These are phyloP conservation scores for Falco cherrug DNA, from an alignment of 2,797 vertebrate genomes.

Conservation along the genomic window DNA sequence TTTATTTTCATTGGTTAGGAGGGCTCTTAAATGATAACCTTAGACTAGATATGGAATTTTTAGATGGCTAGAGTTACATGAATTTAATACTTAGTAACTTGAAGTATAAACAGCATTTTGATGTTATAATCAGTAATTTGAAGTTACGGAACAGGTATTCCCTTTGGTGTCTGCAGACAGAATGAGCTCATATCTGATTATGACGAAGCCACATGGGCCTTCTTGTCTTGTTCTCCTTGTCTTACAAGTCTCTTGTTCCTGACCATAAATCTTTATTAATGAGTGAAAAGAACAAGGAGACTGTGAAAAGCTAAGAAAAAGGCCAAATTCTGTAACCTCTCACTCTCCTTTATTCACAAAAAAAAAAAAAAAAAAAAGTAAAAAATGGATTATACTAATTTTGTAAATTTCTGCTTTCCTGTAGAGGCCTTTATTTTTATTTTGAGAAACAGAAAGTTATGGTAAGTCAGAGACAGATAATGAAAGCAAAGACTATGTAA, in stretches of 20 bases:
- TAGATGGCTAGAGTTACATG: neutral
- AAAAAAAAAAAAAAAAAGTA: neutral
- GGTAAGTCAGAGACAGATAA: neutral
- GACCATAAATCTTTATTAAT: neutral
- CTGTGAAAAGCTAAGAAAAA: neutral
- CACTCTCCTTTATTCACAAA: neutral
- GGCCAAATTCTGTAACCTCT: neutral
- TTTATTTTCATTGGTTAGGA: neutral
- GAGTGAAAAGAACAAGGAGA: neutral
- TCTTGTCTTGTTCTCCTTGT: neutral
- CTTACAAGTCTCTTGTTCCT: neutral
- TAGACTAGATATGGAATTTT: neutral
- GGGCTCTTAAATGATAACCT: neutral
- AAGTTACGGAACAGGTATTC: neutral
- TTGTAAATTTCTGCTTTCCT: neutral
- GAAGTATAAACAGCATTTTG: neutral
- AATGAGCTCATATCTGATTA: neutral
- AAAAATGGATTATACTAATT: neutral
- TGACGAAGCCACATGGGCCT: neutral
- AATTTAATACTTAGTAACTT: neutral
- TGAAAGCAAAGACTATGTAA: neutral
- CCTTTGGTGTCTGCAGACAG: neutral
- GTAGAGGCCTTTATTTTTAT: neutral
- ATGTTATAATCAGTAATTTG: neutral
- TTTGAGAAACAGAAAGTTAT: neutral